phyloP scores from a whole-genome alignment of 2,888 invertebrate genomes.

The Myopa testacea region DNA sequence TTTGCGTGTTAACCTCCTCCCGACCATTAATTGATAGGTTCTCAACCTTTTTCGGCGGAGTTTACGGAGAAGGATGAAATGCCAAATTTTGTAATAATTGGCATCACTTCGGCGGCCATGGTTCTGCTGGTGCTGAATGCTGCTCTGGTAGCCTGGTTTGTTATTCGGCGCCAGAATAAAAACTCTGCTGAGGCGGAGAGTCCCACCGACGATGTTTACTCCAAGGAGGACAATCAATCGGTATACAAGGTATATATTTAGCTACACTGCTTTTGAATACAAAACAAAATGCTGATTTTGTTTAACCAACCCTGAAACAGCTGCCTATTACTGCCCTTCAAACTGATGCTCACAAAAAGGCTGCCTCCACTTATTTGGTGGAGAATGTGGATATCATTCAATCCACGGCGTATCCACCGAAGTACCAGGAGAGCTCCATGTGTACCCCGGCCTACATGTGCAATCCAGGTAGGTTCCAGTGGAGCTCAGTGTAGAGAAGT shows the following conservation, averaged over 20 bases:
- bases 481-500: not conserved
- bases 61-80: conserved; percentile 64
- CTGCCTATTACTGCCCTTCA: conserved; percentile 63
- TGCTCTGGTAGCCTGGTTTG: conserved; percentile 65
- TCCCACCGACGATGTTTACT: conserved; percentile 64
- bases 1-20: not conserved
- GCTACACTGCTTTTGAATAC: no score
- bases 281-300: not conserved
- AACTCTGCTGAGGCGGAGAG: conserved; percentile 60
- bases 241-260: conserved; percentile 60
- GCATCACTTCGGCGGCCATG: conserved; percentile 65
- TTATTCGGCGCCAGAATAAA: conserved; percentile 63
- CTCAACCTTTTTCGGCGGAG: conserved; percentile 59
- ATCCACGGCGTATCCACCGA: conserved; percentile 64
- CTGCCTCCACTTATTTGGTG: conserved; percentile 64
- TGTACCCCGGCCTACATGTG: conserved; percentile 64
- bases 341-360: conserved; percentile 65
- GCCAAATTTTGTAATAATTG: conserved; percentile 66
- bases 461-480: conserved; percentile 49
- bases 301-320: conserved; percentile 47
- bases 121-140: conserved; percentile 61
- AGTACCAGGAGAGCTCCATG: conserved; percentile 65
- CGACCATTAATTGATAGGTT: conserved; percentile 47
- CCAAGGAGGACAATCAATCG: conserved; percentile 65
- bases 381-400: conserved; percentile 66